Evolutionary conservation across 2,113 vertebrate genomes (phyloP), one percentile per base, ranked within the genome.

Genomic region (Neolamprologus kungweensis): DNA sequence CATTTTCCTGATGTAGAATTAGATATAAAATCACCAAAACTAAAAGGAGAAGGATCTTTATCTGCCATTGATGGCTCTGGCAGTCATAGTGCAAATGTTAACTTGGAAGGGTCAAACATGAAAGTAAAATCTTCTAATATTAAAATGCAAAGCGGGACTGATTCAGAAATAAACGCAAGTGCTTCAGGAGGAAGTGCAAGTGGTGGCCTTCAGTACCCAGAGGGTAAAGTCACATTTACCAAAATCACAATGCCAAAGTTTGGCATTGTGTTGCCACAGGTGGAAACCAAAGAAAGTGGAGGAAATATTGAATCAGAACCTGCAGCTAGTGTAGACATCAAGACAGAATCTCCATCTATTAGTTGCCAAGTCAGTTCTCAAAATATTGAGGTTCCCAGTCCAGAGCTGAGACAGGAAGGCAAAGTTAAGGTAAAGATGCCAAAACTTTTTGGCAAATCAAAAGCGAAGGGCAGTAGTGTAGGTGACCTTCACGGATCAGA

Each of bases 1-100:
- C 94, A 97, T 92, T 98, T 99, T 89, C 98, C 98, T 0, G 97
- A 98, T 60, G 97, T 99, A 0, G 98, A 99, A 55, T 97, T 99
- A 71, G 98, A 99, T 80, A 96, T 99, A 1, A 98, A 98, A 91
- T 98, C 98, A 1, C 95, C 97, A 21, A 96, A 97, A 45, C 85
- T 94, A 75, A 97, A 98, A 90, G 96, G 93, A 0, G 97, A 97
- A 11, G 95, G 93, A 16, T 91, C 96, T 1, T 85, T 90, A 16
- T 94, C 93, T 7, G 91, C 87, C 3, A 3, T 91, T 9, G 94
- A 94, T n/a, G 83, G 85, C 4, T 89, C 94, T 1, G 63, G 88
- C 4, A 81, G 94, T 82, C 42, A 91, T 7, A 63, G 88, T 79
- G 79, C 92, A 84, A 89, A 33, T 16, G 42, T 94, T 81, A 87